phyloP scores from a whole-genome alignment of 2,888 invertebrate species.

The Drosophila nr. perissopoda region DNA sequence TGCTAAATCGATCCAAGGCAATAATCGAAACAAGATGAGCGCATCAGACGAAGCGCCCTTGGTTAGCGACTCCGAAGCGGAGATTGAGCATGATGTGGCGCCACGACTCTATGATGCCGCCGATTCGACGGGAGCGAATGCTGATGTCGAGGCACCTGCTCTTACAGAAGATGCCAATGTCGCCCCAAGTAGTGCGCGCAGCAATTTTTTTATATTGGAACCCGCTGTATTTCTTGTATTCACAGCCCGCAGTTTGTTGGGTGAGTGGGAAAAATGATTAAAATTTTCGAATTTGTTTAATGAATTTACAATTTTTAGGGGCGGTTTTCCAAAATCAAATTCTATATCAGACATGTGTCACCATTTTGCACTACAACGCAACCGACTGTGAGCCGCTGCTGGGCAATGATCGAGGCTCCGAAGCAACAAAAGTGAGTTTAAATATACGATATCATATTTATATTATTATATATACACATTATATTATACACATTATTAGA shows the following conservation, averaged over 20 bases:
- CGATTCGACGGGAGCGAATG: background rate
- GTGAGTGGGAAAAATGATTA: constrained; percentile 52
- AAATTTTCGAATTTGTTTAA: background rate
- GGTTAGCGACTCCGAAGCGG: constrained; percentile 47
- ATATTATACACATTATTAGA: background rate
- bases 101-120: constrained; percentile 58
- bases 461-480: background rate
- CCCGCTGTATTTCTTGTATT: constrained; percentile 83
- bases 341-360: constrained; percentile 89
- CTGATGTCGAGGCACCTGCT: constrained; percentile 20
- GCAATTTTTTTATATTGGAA: constrained; percentile 81
- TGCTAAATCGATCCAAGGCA: background rate
- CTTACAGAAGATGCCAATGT: background rate
- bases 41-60: constrained; percentile 65
- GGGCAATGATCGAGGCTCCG: constrained; percentile 86
- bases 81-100: constrained; percentile 11
- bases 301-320: constrained; percentile 57
- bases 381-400: constrained; percentile 86
- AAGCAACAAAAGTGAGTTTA: constrained; percentile 84
- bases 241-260: constrained; percentile 81
- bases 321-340: constrained; percentile 88
- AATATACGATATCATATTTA: background rate
- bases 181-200: background rate
- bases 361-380: constrained; percentile 86
- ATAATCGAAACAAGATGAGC: constrained; percentile 37